Conservation (phyloP, 2,888 invertebrate species). For the Yponomeuta sedellus region DNA sequence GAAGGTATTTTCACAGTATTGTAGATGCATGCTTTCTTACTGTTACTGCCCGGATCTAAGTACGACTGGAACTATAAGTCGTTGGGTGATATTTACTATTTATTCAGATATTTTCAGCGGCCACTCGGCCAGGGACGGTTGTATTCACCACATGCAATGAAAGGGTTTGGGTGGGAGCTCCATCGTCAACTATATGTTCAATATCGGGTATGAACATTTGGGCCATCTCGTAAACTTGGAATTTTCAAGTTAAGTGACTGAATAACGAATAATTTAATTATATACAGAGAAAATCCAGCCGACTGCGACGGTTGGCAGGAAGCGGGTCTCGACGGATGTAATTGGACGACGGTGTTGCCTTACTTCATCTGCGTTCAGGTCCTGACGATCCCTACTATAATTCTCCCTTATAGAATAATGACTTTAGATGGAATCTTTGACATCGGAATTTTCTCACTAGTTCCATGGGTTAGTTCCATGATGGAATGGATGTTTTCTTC, state of each 20-base stretch:
- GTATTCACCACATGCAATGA: neutral
- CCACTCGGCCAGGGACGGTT: neutral
- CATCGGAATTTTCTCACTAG: too few species aligned
- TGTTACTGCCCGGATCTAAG: neutral
- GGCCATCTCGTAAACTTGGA: neutral
- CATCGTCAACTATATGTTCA: slow-evolving; percentile 9
- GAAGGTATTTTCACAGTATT: too few species aligned
- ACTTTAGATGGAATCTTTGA: too few species aligned
- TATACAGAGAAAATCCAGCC: slow-evolving; percentile 39
- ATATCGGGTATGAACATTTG: neutral
- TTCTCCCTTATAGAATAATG: too few species aligned
- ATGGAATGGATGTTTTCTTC: too few species aligned
- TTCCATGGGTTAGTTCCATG: too few species aligned
- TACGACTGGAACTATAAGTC: slow-evolving; percentile 10
- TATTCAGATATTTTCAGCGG: neutral
- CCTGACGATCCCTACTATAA: too few species aligned
- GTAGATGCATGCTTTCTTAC: neutral
- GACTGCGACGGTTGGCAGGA: slow-evolving; percentile 64
- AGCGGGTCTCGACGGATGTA: slow-evolving; percentile 60
- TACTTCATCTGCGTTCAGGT: too few species aligned
- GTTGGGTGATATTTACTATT: too few species aligned
- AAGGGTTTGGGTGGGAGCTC: slow-evolving; percentile 7
- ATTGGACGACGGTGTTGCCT: slow-evolving; percentile 51
- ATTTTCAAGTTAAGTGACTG: neutral
- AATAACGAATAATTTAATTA: neutral